These are phyloP conservation scores for Zeugodacus cucurbitae DNA, from an alignment of 1,140 invertebrate species.

Conservation along the genomic window DNA sequence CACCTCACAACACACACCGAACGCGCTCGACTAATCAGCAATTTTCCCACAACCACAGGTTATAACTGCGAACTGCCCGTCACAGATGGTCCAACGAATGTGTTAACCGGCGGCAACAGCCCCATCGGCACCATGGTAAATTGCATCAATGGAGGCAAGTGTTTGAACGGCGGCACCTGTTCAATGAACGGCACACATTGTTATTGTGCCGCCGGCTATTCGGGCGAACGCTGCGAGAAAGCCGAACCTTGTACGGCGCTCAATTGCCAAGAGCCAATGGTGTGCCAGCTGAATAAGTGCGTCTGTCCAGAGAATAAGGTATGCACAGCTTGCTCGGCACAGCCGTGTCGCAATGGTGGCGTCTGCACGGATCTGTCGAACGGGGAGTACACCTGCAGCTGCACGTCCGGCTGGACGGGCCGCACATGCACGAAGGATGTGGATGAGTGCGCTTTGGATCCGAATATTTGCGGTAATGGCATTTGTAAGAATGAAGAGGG, in stretches of 20 bases:
- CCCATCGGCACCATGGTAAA: conserved; percentile 60
- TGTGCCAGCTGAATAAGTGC: conserved; percentile 77
- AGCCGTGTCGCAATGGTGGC: conserved; percentile 76
- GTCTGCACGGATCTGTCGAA: conserved; percentile 71
- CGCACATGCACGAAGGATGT: conserved; percentile 78
- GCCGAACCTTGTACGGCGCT: conserved; percentile 73
- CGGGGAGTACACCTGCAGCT: conserved; percentile 80
- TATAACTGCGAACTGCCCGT: conserved; percentile 60
- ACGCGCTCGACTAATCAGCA: background rate
- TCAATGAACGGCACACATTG: conserved; percentile 80
- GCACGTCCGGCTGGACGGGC: conserved; percentile 81
- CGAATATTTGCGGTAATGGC: conserved; percentile 80
- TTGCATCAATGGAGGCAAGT: conserved; percentile 68
- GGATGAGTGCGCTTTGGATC: conserved; percentile 77
- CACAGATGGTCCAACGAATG: conserved; percentile 39
- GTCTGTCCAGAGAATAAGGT: conserved; percentile 62
- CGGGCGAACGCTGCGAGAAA: conserved; percentile 81
- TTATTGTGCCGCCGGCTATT: conserved; percentile 77
- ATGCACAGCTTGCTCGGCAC: conserved; percentile 68
- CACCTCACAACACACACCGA: background rate
- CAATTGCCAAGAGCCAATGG: conserved; percentile 68
- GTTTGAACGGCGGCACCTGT: conserved; percentile 79
- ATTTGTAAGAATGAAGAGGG: conserved; percentile 83
- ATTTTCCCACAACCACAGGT: conserved; percentile 47
- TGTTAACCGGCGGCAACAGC: conserved; percentile 47